Evolutionary conservation across 2,888 invertebrate genomes (phyloP), one percentile per base, ranked within the genome.

Genomic region (Ischnura elegans): DNA sequence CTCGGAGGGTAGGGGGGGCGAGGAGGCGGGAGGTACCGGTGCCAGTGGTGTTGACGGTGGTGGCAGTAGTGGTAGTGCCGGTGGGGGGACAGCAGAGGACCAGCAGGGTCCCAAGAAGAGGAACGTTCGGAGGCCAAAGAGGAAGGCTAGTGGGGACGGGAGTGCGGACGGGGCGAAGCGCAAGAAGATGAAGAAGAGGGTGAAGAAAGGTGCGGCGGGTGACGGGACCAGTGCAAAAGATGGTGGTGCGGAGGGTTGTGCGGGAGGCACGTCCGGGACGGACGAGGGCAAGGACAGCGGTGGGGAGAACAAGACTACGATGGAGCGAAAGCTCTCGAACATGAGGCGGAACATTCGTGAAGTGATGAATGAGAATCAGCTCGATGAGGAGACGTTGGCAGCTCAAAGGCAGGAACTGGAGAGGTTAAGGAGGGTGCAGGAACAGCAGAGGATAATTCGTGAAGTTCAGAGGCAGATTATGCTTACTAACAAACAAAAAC

Each of bases 371-470:
- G 99, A 99, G 95, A 98, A 98, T 94, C 98, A 99, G 95, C 96
- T 99, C 94, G 99, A 99, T 95, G 98, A 98, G 94, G 98, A 98
- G 25, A 99, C 99, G 2, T 96, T 99, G 93, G 98, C 98, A 45
- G 99, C 99, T 0, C 99, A 99, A 96, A 96, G 98, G 55, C 99
- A 98, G 95, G 99, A 99, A 96, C 98, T 98, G 94, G 99, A 99
- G 96, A 97, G 98, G 95, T 96, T 98, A 94, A 97, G 98, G 6
- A 96, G 98, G 90, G 98, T 98, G 21, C 98, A 98, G 95, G 98
- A 98, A 95, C 98, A 98, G 95, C 98, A 98, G 95, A 97, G 98
- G 95, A 97, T 98, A 84, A 97, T 98, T 93, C 97, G 98, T 95
- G 98, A 98, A 96, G 97, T 98, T 87, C 98, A 98, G 96, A 97